A percentile compares a stretch with the other conserved stretches of the same genome.
phyloP scores from a whole-genome alignment of 2,113 vertebrate species.

The Pseudorectes ferrugineus region DNA sequence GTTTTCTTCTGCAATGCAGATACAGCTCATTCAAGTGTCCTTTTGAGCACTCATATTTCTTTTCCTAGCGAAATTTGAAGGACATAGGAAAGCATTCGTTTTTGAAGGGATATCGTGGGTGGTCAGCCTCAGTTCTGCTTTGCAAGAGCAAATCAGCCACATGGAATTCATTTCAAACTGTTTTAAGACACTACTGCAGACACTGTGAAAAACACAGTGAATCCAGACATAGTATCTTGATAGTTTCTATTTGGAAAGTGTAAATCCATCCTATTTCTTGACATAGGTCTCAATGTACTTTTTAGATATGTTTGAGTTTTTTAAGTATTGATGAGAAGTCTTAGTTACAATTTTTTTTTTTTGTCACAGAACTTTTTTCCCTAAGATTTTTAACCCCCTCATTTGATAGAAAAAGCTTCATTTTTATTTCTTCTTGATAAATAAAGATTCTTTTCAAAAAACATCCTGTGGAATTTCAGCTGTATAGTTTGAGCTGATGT shows the following conservation, averaged over 20 bases:
- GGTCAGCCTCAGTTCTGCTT: neutral
- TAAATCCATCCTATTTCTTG: neutral
- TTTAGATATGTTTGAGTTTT: neutral
- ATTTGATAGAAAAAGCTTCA: neutral
- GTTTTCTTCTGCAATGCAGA: neutral
- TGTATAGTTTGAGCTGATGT: neutral
- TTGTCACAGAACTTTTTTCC: neutral
- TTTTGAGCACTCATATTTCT: neutral
- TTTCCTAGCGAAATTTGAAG: neutral
- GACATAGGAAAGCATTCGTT: neutral
- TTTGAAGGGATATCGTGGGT: neutral
- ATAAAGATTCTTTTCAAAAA: neutral
- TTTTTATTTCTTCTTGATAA: neutral
- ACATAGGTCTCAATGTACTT: neutral
- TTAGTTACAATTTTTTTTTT: neutral
- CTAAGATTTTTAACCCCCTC: neutral
- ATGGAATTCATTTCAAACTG: neutral
- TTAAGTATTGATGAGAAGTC: neutral
- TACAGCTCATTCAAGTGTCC: neutral
- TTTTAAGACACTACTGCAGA: neutral
- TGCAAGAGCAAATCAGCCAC: neutral
- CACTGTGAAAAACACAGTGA: neutral
- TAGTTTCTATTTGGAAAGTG: slow-evolving; percentile 6
- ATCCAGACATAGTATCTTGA: neutral
- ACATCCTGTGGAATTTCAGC: neutral